These are phyloP conservation scores for Physella acuta DNA, from an alignment of 1,140 invertebrate species.

Conservation along the genomic window DNA sequence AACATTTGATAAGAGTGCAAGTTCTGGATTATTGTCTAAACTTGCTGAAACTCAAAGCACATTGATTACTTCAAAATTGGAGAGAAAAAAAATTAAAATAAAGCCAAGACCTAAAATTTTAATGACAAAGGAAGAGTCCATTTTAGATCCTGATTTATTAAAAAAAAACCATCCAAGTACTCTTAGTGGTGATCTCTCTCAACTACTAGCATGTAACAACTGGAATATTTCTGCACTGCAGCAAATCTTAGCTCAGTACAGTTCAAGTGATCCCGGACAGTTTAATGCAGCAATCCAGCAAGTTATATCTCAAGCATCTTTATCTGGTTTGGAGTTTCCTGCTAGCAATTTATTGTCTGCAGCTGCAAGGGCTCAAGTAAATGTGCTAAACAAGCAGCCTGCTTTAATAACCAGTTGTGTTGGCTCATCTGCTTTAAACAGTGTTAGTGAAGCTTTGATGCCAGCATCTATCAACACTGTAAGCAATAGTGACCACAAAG, in stretches of 20 bases:
- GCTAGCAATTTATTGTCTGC: conserved; percentile 19
- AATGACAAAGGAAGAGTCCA: neutral
- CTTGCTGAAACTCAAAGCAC: too few species aligned
- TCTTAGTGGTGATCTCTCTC: conserved; percentile 16
- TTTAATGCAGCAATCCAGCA: conserved; percentile 10
- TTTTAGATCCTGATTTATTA: neutral
- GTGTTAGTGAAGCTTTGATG: neutral
- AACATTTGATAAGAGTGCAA: too few species aligned
- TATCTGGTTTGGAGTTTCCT: conserved; percentile 3
- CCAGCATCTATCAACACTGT: neutral
- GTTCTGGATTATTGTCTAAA: too few species aligned
- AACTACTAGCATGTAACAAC: conserved; percentile 17
- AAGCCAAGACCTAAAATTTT: too few species aligned
- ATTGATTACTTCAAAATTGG: too few species aligned
- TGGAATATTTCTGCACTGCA: conserved; percentile 23
- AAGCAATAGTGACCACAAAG: neutral
- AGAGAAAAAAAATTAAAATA: too few species aligned
- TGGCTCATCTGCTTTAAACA: neutral
- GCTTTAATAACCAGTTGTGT: neutral
- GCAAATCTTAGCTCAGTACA: conserved; percentile 22
- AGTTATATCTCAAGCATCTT: neutral
- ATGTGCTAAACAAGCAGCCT: neutral
- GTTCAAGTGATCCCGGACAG: neutral
- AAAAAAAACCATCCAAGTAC: neutral
- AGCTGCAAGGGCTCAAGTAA: conserved; percentile 13